Evolutionary conservation across 2,888 invertebrate genomes (phyloP).

Genomic region (Leucoma salicis): DNA sequence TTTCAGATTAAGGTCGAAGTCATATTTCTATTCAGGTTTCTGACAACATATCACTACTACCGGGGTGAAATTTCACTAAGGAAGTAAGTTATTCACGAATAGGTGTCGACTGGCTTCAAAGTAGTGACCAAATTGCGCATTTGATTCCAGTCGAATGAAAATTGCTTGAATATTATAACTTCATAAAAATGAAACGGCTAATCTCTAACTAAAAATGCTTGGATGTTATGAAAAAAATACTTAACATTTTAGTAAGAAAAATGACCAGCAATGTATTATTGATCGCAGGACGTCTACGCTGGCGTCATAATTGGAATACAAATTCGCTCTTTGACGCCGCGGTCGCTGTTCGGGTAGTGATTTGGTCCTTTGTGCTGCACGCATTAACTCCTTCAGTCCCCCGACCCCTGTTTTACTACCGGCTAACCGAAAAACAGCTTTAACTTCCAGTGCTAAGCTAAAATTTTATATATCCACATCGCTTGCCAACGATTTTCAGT

Average conservation of each 20-base stretch:
- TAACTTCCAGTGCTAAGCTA: slow-evolving; percentile 31
- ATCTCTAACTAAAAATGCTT: too few species aligned
- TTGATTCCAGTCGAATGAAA: too few species aligned
- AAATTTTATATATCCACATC: slow-evolving; percentile 16
- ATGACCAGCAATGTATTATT: slow-evolving; percentile 21
- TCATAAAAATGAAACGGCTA: too few species aligned
- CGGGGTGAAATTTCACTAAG: too few species aligned
- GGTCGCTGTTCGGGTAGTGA: slow-evolving; percentile 73
- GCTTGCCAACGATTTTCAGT: slow-evolving; percentile 57
- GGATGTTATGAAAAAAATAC: too few species aligned
- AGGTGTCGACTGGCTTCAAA: too few species aligned
- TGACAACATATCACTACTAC: too few species aligned
- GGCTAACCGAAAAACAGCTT: slow-evolving; percentile 43
- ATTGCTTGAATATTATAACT: too few species aligned
- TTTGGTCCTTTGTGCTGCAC: slow-evolving; percentile 80
- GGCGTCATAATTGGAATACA: slow-evolving; percentile 80
- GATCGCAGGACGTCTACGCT: slow-evolving; percentile 43
- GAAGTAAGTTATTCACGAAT: too few species aligned
- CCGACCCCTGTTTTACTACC: slow-evolving; percentile 46
- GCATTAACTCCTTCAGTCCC: slow-evolving; percentile 79
- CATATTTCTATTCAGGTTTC: too few species aligned
- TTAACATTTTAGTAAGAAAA: not conserved
- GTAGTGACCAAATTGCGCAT: too few species aligned
- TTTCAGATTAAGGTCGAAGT: too few species aligned
- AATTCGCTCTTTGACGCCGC: slow-evolving; percentile 76